These are phyloP conservation scores for Drosophila yakuba DNA, from an alignment of 1,140 invertebrate species.

Conservation along the genomic window DNA sequence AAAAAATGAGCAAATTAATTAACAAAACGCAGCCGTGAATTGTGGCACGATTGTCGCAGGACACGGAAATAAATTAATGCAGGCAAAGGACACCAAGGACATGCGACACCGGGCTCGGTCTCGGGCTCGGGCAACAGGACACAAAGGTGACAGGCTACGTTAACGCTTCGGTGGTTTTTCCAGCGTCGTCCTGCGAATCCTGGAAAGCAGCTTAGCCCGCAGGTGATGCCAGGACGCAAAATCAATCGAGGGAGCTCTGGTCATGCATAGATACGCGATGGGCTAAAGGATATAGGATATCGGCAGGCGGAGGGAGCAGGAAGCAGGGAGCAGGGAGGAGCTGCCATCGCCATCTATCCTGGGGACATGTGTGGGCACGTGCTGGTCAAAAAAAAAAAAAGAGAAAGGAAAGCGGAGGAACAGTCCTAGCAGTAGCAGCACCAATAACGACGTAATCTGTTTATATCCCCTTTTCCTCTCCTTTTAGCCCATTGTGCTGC, in stretches of 20 bases:
- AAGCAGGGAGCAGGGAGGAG: neutral
- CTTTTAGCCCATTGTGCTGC: constrained; percentile 72
- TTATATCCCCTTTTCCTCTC: constrained; percentile 76
- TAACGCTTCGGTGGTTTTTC: constrained; percentile 72
- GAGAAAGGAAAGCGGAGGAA: constrained; percentile 1
- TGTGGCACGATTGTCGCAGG: constrained; percentile 69
- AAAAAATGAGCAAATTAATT: constrained; percentile 82
- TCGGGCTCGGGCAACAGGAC: constrained; percentile 11
- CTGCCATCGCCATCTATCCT: constrained; percentile 58
- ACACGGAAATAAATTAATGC: constrained; percentile 77
- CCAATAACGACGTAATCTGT: constrained; percentile 83
- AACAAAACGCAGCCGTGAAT: constrained; percentile 75
- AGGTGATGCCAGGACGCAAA: constrained; percentile 75
- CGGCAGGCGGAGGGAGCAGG: neutral
- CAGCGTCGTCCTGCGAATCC: constrained; percentile 28
- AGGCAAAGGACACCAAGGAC: constrained; percentile 27
- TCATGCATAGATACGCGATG: constrained; percentile 61
- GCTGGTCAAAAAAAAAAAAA: constrained; percentile 59
- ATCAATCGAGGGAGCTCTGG: constrained; percentile 76
- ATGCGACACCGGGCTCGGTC: neutral
- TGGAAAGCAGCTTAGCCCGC: constrained; percentile 76
- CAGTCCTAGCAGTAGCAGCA: constrained; percentile 47
- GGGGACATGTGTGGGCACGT: constrained; percentile 75
- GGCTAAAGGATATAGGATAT: constrained; percentile 33
- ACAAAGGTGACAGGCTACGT: constrained; percentile 67